Conservation (phyloP, 2,113 vertebrate genomes). For the Anser brachyrhynchus region DNA sequence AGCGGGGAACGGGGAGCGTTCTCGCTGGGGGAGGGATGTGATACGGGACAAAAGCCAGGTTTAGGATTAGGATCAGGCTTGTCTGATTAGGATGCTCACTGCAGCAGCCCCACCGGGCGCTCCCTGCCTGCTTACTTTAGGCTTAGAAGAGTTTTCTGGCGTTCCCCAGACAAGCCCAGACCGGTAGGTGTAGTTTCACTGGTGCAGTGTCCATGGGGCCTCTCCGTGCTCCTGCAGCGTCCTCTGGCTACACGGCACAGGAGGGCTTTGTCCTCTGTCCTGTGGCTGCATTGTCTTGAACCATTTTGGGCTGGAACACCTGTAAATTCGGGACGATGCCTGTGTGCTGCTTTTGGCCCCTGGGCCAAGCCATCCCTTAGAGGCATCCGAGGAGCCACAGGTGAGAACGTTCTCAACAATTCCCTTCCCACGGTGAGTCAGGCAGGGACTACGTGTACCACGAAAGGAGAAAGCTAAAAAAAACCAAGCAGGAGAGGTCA, state of each 20-base stretch:
- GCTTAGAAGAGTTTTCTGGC: not conserved
- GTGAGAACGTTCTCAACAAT: rapidly evolving
- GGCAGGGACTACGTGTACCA: not conserved
- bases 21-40: not conserved
- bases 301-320: not conserved
- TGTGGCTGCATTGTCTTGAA: rapidly evolving
- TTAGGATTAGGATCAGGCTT: too few species aligned
- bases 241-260: rapidly evolving
- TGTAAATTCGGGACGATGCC: not conserved
- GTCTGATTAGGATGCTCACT: rapidly evolving
- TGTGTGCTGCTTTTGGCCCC: not conserved
- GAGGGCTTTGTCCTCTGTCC: not conserved
- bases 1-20: not conserved
- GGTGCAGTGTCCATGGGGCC: not conserved
- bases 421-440: not conserved
- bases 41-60: not conserved
- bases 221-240: not conserved
- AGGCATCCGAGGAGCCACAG: not conserved
- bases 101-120: rapidly evolving
- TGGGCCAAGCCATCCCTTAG: not conserved
- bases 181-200: not conserved
- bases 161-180: not conserved
- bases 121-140: not conserved
- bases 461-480: not conserved
- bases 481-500: not conserved